Evolutionary conservation across 2,113 vertebrate genomes (phyloP), one percentile per base, ranked within the genome.

Genomic region (Megaceryle torquata): DNA sequence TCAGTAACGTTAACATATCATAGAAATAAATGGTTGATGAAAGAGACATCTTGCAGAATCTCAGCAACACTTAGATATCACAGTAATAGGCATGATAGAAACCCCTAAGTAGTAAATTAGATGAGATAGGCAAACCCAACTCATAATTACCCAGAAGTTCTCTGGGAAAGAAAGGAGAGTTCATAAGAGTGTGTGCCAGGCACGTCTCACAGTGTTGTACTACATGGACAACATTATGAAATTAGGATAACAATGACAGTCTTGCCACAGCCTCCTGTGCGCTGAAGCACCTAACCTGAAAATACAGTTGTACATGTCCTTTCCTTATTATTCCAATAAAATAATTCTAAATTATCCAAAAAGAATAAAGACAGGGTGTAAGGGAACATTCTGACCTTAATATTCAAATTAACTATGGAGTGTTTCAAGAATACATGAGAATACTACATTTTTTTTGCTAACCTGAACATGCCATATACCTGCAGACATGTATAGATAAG

Each of bases 61-160:
- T 95, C 90, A 88, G 76, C 50, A 93, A 74, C 80, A 69, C 81
- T 91, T 92, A 90, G 74, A 82, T 72, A 94, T 35, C 69, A 92
- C 61, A 54, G 65, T 87, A 94, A 96, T 54, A 94, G 87, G 57
- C 82, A 85, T 67, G 54, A 94, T 92, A 94, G 57, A 96, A 94
- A 72, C 74, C 77, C 61, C n/a, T 89, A 93, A 96, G 84, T 93
- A 83, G 96, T 91, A 95, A 88, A 92, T 88, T 93, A 91, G 81
- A 96, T 95, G 77, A 96, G 92, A 95, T 95, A 96, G 88, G 44
- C 72, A 93, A 81, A 83, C 76, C 28, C 54, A 92, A 84, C 19
- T 50, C 10, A 15, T 92, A 92, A 96, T 94, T 96, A 91, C 53
- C 28, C 44, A 89, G 53, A 86, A 84, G 74, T 93, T 96, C 93